Percentiles rank a stretch among this genome's conserved stretches.
These are phyloP conservation scores for Drosophila arawakana DNA, from an alignment of 1,140 invertebrate genomes.

Conservation along the genomic window DNA sequence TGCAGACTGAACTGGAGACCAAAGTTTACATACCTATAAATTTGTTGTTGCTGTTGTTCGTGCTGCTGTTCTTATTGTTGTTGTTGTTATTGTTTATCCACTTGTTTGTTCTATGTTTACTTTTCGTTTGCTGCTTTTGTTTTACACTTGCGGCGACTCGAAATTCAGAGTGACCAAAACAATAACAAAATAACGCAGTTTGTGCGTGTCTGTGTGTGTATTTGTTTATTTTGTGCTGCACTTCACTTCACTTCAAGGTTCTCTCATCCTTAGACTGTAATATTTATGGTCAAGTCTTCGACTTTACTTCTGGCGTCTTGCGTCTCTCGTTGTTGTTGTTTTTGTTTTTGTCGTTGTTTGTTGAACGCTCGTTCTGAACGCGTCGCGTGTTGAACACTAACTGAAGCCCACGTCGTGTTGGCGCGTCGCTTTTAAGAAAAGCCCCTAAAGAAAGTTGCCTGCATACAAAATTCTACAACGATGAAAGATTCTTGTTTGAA, in stretches of 20 bases:
- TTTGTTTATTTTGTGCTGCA: conserved; percentile 46
- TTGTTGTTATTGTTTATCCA: conserved; percentile 56
- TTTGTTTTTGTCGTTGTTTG: conserved; percentile 6
- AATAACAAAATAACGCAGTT: conserved; percentile 41
- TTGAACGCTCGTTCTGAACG: conserved; percentile 63
- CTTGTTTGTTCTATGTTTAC: conserved; percentile 46
- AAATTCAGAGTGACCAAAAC: conserved; percentile 26
- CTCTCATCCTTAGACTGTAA: conserved; percentile 54
- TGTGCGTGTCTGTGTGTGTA: conserved; percentile 11
- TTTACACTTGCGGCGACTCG: conserved; percentile 12
- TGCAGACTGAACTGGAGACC: neutral
- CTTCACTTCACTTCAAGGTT: conserved; percentile 65
- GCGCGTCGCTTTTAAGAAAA: conserved; percentile 74
- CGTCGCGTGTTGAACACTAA: conserved; percentile 69
- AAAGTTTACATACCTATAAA: conserved; percentile 60
- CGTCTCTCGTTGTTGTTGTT: conserved; percentile 1
- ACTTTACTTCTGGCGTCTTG: neutral
- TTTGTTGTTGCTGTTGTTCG: conserved; percentile 9
- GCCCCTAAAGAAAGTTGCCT: conserved; percentile 72
- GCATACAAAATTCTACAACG: conserved; percentile 46
- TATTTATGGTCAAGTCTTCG: conserved; percentile 26
- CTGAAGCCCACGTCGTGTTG: conserved; percentile 48
- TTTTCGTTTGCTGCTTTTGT: conserved; percentile 27
- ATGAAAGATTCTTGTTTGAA: conserved; percentile 67
- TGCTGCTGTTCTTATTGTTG: conserved; percentile 8